Conservation (phyloP, 2,888 invertebrate species). For the Xylocampa areola region DNA sequence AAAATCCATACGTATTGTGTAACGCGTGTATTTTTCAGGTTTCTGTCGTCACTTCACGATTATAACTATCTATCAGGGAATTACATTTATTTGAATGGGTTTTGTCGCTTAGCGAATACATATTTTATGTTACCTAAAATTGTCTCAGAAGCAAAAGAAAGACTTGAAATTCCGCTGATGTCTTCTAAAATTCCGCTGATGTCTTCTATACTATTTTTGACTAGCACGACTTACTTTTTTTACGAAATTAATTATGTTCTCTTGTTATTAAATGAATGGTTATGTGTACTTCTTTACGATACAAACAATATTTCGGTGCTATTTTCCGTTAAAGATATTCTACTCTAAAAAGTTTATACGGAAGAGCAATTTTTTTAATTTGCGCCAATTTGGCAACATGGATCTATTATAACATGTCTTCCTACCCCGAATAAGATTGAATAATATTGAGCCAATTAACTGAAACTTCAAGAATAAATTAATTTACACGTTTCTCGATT, state of each 20-base stretch:
- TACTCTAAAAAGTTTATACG: conserved; percentile 30
- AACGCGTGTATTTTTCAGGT: conserved; percentile 35
- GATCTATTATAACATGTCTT: conserved; percentile 10
- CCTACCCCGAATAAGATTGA: conserved; percentile 14
- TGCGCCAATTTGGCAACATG: conserved; percentile 43
- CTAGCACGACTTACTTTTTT: no score
- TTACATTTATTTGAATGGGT: no score
- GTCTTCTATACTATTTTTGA: no score
- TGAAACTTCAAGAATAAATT: neutral
- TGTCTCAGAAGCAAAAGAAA: no score
- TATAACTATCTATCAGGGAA: neutral
- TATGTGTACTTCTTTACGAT: neutral
- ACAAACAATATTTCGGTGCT: neutral
- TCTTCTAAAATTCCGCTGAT: no score
- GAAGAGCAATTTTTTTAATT: conserved; percentile 40
- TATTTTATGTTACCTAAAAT: no score
- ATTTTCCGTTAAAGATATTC: conserved; percentile 4
- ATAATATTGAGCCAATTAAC: conserved; percentile 3
- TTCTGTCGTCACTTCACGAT: conserved; percentile 23
- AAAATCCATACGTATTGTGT: conserved; percentile 61
- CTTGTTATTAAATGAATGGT: no score
- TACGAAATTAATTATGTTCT: no score
- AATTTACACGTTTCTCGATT: neutral
- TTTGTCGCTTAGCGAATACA: no score
- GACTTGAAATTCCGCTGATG: no score